Conservation (phyloP, 2,797 vertebrate genomes). For the Chlorospingus flavigularis region DNA sequence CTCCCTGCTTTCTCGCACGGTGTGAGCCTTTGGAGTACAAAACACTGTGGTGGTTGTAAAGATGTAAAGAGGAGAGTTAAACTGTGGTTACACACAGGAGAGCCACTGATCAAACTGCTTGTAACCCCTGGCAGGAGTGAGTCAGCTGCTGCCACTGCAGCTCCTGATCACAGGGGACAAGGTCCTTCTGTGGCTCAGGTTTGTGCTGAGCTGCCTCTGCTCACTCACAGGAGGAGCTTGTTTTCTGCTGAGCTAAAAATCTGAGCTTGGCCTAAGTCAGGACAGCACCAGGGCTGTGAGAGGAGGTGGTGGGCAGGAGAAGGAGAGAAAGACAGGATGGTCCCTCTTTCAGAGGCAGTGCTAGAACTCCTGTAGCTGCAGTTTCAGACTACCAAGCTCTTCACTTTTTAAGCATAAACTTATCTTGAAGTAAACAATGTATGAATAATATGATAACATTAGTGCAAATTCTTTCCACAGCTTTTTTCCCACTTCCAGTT, state of each 20-base stretch:
- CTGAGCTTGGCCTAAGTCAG: neutral
- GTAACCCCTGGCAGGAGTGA: neutral
- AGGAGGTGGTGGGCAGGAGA: neutral
- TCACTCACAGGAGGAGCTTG: neutral
- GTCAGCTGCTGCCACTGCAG: neutral
- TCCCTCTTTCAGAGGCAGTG: neutral
- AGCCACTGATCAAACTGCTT: neutral
- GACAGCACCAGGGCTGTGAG: neutral
- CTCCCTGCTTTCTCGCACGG: neutral
- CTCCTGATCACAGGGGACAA: neutral
- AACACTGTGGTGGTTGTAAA: neutral
- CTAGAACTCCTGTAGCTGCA: neutral
- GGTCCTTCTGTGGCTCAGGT: neutral
- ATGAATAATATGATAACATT: neutral
- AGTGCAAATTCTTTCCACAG: neutral
- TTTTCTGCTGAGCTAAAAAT: neutral
- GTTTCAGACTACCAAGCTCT: neutral
- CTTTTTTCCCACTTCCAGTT: slow-evolving; percentile 21
- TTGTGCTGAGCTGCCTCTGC: neutral
- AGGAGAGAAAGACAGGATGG: neutral
- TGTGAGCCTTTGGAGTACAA: neutral
- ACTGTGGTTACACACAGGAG: neutral
- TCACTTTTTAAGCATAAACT: neutral
- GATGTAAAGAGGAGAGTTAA: neutral
- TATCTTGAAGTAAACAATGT: neutral